Conservation (phyloP, 2,888 invertebrate species). For the Atrina japonica region DNA sequence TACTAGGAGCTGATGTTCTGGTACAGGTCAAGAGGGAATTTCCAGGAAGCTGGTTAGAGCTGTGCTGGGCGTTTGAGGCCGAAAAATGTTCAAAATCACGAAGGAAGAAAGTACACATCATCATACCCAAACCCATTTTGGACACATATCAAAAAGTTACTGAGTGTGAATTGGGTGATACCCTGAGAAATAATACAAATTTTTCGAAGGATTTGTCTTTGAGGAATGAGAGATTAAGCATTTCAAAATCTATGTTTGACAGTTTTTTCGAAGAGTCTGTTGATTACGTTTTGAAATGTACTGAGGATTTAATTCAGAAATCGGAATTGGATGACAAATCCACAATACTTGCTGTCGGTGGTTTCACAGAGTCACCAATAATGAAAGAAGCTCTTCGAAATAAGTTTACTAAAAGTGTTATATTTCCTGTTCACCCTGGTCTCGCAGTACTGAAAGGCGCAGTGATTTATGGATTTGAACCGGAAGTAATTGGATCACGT, state of each 20-base stretch:
- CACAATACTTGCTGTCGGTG: slow-evolving; percentile 30
- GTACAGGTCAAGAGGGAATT: slow-evolving; percentile 11
- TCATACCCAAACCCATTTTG: slow-evolving; percentile 18
- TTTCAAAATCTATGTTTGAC: slow-evolving; percentile 10
- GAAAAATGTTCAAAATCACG: slow-evolving; percentile 14
- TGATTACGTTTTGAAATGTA: slow-evolving; percentile 21
- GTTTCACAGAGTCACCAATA: slow-evolving; percentile 32
- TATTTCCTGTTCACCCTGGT: slow-evolving; percentile 29
- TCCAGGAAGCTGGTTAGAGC: slow-evolving; percentile 28
- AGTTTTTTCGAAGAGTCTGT: slow-evolving; percentile 30
- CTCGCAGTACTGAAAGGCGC: slow-evolving; percentile 34
- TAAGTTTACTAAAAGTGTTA: not conserved
- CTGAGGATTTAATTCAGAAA: slow-evolving; percentile 9
- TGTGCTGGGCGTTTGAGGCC: slow-evolving; percentile 27
- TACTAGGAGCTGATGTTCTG: slow-evolving; percentile 29
- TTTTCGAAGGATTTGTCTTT: slow-evolving; percentile 28
- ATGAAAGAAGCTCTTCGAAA: slow-evolving; percentile 18
- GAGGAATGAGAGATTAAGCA: slow-evolving; percentile 20
- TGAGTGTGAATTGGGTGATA: slow-evolving; percentile 12
- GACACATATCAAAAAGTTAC: slow-evolving; percentile 23
- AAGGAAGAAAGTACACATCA: slow-evolving; percentile 2
- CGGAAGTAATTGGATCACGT: slow-evolving; percentile 29
- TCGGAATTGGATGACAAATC: slow-evolving; percentile 3
- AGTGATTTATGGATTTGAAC: slow-evolving; percentile 36
- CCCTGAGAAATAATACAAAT: slow-evolving; percentile 5